Evolutionary conservation across 1,140 invertebrate genomes (phyloP), one percentile per base, ranked within the genome.

Genomic region (Pygmarrhopalites habei): DNA sequence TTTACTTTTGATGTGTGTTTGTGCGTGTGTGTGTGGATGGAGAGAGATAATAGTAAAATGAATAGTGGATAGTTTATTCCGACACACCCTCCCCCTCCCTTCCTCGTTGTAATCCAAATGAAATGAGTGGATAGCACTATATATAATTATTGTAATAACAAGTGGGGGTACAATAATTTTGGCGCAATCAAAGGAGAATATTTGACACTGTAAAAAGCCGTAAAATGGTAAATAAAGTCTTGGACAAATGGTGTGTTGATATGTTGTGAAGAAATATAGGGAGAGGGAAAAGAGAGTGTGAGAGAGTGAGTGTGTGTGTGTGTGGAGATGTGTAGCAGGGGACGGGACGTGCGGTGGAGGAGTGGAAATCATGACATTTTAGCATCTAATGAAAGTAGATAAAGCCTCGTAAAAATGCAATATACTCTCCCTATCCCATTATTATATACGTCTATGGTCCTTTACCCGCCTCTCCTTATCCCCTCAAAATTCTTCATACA

Each of bases 391-490:
- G 52, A 63, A 58, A 63, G 41, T 47, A 63, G 61, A 63, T 63
- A 63, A 63, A 63, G 44, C 55, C 46, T 49, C 61, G 61, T 63
- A 63, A 63, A 63, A 63, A 63, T 63, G 53, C 61, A 63, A 63
- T 58, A 63, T 35, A 35, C 61, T 63, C 51, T 56, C 30, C 53
- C 53, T 41, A 56, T 55, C 53, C 29, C 53, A 56, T 56, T 41
- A 56, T n/a, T n/a, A n/a, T n/a, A n/a, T n/a, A n/a, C n/a, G n/a
- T n/a, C n/a, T n/a, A n/a, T n/a, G n/a, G 17, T 47, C 17, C 53
- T 28, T 32, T 56, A 3, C 30, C 53, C 17, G 28, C 30, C 30
- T 52, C 49, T 52, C 49, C 15, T 52, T 58, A 19, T 21, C 19
- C 41, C 26, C n/a, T 21, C 19, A 5, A 46, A 7, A 28, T 7